Conservation (phyloP, 2,797 vertebrate genomes). For the Oryzias sinensis region DNA sequence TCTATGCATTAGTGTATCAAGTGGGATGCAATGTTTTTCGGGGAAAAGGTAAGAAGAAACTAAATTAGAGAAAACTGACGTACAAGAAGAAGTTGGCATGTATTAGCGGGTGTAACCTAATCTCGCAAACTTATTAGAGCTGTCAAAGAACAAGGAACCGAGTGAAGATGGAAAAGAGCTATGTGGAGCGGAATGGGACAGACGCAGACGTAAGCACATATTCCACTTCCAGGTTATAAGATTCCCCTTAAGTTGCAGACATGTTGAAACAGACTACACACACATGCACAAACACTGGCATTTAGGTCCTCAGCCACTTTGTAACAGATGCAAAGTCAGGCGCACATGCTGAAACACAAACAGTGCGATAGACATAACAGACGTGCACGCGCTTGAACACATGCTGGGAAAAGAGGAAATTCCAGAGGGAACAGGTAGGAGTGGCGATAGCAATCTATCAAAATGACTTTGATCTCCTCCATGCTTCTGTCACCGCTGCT, state of each 20-base stretch:
- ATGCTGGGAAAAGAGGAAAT: constrained; percentile 69
- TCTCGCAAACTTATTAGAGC: constrained; percentile 78
- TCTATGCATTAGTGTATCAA: constrained; percentile 31
- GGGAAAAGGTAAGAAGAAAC: constrained; percentile 52
- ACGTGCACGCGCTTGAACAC: constrained; percentile 60
- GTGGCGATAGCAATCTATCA: constrained; percentile 73
- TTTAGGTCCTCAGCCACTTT: constrained; percentile 56
- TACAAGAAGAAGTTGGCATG: constrained; percentile 65
- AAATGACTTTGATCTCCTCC: constrained; percentile 70
- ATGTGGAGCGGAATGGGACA: constrained; percentile 69
- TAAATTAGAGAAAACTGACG: constrained; percentile 58
- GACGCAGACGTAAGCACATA: constrained; percentile 80
- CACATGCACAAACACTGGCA: constrained; percentile 44
- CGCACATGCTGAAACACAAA: constrained; percentile 74
- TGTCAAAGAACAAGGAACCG: constrained; percentile 68
- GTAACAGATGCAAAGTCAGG: constrained; percentile 66
- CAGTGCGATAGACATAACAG: constrained; percentile 73
- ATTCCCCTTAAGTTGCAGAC: constrained; percentile 79
- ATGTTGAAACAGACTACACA: constrained; percentile 76
- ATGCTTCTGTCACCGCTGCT: constrained; percentile 57
- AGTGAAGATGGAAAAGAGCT: constrained; percentile 40
- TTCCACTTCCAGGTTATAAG: constrained; percentile 81
- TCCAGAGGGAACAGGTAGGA: constrained; percentile 80
- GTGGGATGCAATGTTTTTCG: constrained; percentile 45
- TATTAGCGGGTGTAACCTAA: constrained; percentile 71